Conservation (phyloP, 2,888 invertebrate species). For the Rhogogaster chlorosoma region DNA sequence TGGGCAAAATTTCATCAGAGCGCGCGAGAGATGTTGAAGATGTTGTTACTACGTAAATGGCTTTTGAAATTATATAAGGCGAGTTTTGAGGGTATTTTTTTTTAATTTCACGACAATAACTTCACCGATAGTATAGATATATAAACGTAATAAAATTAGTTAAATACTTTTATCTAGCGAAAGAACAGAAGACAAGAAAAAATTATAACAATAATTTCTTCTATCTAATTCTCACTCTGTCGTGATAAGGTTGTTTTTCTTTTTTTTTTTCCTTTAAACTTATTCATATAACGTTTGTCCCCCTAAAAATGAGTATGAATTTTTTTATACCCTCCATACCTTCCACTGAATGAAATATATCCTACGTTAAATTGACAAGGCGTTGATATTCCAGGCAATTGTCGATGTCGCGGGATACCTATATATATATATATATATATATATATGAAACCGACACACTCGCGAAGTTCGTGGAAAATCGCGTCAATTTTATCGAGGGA, state of each 20-base stretch:
- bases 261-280: background rate
- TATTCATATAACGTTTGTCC: background rate
- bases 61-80: slow-evolving; percentile 28
- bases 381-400: slow-evolving; percentile 32
- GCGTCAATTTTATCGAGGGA: slow-evolving; percentile 40
- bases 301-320: background rate
- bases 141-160: background rate
- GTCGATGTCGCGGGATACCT: slow-evolving; percentile 27
- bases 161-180: background rate
- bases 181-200: background rate
- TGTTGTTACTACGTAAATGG: slow-evolving; percentile 14
- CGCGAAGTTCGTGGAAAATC: slow-evolving; percentile 32
- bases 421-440: background rate
- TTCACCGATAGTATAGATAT: background rate
- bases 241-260: background rate
- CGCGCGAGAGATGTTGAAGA: background rate
- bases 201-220: background rate
- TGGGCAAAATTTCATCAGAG: slow-evolving; percentile 14
- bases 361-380: background rate
- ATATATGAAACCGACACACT: slow-evolving; percentile 9
- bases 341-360: background rate
- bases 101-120: slow-evolving; percentile 1
- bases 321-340: background rate
- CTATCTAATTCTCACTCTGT: background rate
- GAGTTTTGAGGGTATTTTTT: slow-evolving; percentile 4